Evolutionary conservation across 2,113 vertebrate species (phyloP), one percentile per base, ranked within the genome.

Genomic region (Lipotes vexillifer): DNA sequence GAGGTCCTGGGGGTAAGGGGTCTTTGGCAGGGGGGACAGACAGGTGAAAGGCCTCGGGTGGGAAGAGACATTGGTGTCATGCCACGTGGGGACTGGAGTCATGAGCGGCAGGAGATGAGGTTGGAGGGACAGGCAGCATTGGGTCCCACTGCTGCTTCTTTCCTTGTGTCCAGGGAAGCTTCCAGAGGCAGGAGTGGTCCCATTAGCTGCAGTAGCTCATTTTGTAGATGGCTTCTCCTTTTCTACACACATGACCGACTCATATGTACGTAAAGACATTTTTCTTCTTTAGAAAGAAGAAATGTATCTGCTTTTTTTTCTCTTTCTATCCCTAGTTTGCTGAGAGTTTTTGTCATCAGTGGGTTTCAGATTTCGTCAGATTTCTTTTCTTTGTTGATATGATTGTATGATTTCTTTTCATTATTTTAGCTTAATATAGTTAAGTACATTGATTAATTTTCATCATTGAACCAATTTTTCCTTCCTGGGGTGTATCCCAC

Each of bases 11-110:
- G 29, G 20, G 29, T 25, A 6, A 55, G 59, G 44, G 11, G 3
- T 2, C 20, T 44, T 12, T 1, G 44, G 81, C 59, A 21, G 29
- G 59, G 77, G 59, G 33, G 49, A 55, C 20, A 1, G 18, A 14
- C 2, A 41, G 46, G 10, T 1, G 0, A 52, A 1, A 27, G 44
- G 9, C 14, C 59, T 27, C n/a, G 3, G 41, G 46, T 38, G 59
- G 31, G n/a, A 66, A 9, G n/a, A 12, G 44, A 12, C 36, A 1
- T 10, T 6, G 49, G 6, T 8, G 49, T 25, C 49, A 5, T 3
- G 1, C 11, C 4, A 49, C 49, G 4, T 7, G 8, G 49, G 77
- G 72, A 6, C 59, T 4, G 44, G 63, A 15, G n/a, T 6, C 33
- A n/a, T 3, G 4, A 41, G 44, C 4, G 7, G 18, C 69, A 21